These are phyloP conservation scores for Hyles vespertilio DNA, from an alignment of 1,140 invertebrate genomes.

Conservation along the genomic window DNA sequence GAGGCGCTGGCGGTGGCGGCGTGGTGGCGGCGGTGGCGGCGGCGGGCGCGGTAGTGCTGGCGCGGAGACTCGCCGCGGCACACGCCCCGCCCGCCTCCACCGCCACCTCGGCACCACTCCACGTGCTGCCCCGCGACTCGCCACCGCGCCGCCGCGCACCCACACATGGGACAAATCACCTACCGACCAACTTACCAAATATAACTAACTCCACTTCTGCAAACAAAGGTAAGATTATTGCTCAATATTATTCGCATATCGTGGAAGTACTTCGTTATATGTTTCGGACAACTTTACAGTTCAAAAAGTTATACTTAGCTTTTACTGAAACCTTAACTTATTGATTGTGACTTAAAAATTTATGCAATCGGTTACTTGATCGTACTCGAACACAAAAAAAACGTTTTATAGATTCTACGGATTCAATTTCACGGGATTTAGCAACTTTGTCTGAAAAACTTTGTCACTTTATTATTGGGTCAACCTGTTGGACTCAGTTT, in stretches of 20 bases:
- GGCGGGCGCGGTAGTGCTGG: constrained; percentile 59
- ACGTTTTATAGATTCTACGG: too few relatives aligned
- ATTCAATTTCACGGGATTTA: constrained; percentile 1
- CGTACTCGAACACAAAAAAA: too few relatives aligned
- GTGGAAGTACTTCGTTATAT: too few relatives aligned
- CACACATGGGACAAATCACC: too few relatives aligned
- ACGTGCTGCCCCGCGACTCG: constrained; percentile 13
- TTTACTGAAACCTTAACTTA: too few relatives aligned
- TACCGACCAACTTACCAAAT: background rate
- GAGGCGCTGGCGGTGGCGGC: constrained; percentile 29
- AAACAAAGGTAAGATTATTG: background rate
- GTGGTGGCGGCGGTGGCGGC: constrained; percentile 31
- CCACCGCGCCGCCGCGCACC: background rate
- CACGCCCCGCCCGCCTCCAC: constrained; percentile 40
- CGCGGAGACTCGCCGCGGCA: constrained; percentile 41
- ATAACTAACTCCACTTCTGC: too few relatives aligned
- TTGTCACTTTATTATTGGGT: constrained; percentile 16
- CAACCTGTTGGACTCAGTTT: constrained; percentile 28
- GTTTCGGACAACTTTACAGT: too few relatives aligned
- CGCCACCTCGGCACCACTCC: constrained; percentile 17
- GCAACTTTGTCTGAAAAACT: constrained; percentile 11
- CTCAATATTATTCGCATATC: too few relatives aligned
- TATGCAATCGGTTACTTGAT: too few relatives aligned
- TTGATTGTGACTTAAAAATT: too few relatives aligned
- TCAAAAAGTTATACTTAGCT: too few relatives aligned